Evolutionary conservation across 2,888 invertebrate species (phyloP), one percentile per base, ranked within the genome.

Genomic region (Pristionchus arcanus): DNA sequence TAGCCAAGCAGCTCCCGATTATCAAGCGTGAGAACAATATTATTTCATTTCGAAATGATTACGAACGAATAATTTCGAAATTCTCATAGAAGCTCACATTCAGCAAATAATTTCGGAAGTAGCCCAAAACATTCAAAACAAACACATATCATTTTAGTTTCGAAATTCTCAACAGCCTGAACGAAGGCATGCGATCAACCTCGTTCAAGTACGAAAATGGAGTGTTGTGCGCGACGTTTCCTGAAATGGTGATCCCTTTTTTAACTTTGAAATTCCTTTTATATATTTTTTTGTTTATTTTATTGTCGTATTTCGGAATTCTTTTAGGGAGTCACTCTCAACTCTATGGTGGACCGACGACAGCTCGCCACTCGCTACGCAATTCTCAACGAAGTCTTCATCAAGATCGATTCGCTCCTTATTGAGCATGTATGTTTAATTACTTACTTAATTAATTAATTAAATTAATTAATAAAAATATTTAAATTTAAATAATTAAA

Each of bases 311-410:
- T n/a, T n/a, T n/a, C n/a, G n/a, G n/a, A n/a, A n/a, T n/a, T n/a
- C 5, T 77, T 85, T 77, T 87, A 92, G 92, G 93, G 93, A 31
- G 92, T 93, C 25, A 92, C 92, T 4, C 68, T 93, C 84, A 93
- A 93, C 77, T 93, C 93, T 28, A 93, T 93, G 93, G 92, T 93
- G 0, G 93, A 93, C 83, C 91, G 93, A 19, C 91, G 93, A 19
- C 92, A 92, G 85, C 89, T 93, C 42, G 91, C 93, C 19, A 93
- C 93, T 68, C 90, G 93, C 34, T 93, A 93, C 88, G 92, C 92
- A 3, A 90, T 93, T 59, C 93, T 92, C 89, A 91, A 92, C 1
- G 93, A 93, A 87, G 92, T 92, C 42, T 91, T 89, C 37, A 37
- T 93, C n/a, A 93, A 92, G 89, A 90, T 93, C 66, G 92, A 92